Percentiles rank a stretch among this genome's conserved stretches.
These are phyloP conservation scores for Proisotoma minuta DNA, from an alignment of 2,888 invertebrate species.

Conservation along the genomic window DNA sequence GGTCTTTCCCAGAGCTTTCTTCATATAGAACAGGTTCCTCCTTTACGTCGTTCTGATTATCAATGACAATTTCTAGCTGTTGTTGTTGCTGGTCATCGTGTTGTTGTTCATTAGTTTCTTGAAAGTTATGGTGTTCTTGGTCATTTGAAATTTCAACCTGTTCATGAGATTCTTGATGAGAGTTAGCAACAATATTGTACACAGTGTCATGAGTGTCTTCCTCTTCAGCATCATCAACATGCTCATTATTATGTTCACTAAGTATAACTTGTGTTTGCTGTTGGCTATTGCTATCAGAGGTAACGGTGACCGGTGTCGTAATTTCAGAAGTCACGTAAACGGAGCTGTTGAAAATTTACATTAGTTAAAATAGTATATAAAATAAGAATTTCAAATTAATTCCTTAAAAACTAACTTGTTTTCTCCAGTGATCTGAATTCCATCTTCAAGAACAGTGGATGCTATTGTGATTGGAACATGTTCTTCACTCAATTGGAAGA, in stretches of 20 bases:
- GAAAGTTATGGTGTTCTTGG: conserved; percentile 11
- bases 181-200: conserved; percentile 20
- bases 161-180: conserved; percentile 12
- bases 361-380: not conserved
- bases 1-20: no score
- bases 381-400: not conserved
- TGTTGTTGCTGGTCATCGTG: no score
- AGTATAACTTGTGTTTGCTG: conserved; percentile 34
- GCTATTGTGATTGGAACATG: conserved; percentile 33
- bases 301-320: conserved; percentile 31
- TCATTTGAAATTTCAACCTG: conserved; percentile 26
- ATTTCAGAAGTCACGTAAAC: conserved; percentile 40
- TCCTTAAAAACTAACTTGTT: not conserved
- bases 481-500: conserved; percentile 42
- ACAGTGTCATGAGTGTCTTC: conserved; percentile 25
- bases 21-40: no score
- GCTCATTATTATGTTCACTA: conserved; percentile 12
- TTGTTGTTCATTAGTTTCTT: conserved; percentile 14
- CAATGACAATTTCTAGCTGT: no score
- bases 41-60: no score
- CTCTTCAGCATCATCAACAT: no score
- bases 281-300: conserved; percentile 21
- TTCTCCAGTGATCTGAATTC: conserved; percentile 2
- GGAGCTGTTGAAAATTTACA: conserved; percentile 27
- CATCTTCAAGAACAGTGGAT: conserved; percentile 28